phyloP scores from a whole-genome alignment of 64 coral and sea anemone species.

The Acropora yongei region DNA sequence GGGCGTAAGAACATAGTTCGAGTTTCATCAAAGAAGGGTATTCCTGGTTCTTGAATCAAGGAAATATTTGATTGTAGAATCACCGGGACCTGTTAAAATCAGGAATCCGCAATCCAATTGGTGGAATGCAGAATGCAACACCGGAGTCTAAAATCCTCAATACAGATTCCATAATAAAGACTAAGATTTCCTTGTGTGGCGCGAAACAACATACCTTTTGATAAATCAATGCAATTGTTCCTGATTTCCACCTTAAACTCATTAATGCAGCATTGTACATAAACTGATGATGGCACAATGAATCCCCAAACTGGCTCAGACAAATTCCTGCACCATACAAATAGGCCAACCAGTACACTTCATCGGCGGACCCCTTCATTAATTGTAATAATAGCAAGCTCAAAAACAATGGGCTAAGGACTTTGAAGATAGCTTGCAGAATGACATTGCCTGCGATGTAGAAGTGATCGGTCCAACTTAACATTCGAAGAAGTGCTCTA shows the following conservation, averaged over 20 bases:
- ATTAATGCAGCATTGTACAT: not conserved
- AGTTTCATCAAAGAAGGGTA: too few species aligned
- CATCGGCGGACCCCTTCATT: not conserved
- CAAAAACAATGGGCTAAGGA: constrained; percentile 38
- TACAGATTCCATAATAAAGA: too few species aligned
- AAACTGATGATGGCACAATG: constrained; percentile 23
- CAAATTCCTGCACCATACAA: constrained; percentile 55
- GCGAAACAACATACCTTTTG: constrained; percentile 26
- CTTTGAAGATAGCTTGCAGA: constrained; percentile 23
- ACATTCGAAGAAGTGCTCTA: constrained; percentile 55
- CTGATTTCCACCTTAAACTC: constrained; percentile 48
- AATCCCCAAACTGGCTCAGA: constrained; percentile 11
- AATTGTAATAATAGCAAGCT: constrained; percentile 41
- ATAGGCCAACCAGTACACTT: constrained; percentile 24
- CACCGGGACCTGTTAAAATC: too few species aligned
- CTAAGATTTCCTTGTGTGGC: too few species aligned
- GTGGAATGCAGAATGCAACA: too few species aligned
- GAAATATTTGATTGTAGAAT: too few species aligned
- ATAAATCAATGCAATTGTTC: constrained; percentile 50
- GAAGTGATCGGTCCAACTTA: constrained; percentile 18
- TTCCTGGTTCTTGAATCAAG: too few species aligned
- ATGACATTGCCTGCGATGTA: constrained; percentile 1
- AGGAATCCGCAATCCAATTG: too few species aligned
- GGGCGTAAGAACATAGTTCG: too few species aligned
- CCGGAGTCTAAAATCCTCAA: too few species aligned